Percentiles rank a stretch among this genome's conserved stretches.
phyloP scores from a whole-genome alignment of 2,797 vertebrate genomes.

The Chiloscyllium punctatum region DNA sequence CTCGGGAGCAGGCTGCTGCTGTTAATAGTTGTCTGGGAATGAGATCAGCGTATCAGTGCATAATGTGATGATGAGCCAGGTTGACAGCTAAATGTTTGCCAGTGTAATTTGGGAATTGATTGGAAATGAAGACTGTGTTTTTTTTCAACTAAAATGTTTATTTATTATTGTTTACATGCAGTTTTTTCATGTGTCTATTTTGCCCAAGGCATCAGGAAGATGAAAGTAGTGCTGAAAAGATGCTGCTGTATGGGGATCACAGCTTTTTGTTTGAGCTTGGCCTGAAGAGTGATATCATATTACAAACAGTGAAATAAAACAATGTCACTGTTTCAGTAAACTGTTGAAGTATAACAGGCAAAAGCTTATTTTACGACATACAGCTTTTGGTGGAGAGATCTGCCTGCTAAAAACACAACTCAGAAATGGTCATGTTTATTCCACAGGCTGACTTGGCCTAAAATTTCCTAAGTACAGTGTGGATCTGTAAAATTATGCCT shows the following conservation, averaged over 20 bases:
- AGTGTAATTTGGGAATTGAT: slow-evolving; percentile 25
- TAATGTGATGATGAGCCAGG: neutral
- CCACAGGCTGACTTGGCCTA: no score
- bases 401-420: neutral
- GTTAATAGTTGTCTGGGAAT: neutral
- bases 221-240: neutral
- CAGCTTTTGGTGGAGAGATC: no score
- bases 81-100: slow-evolving; percentile 20
- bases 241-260: neutral
- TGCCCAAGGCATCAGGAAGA: neutral
- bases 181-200: slow-evolving; percentile 2
- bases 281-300: neutral
- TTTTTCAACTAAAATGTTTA: slow-evolving; percentile 24
- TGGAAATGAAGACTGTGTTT: neutral
- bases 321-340: neutral
- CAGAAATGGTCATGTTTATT: neutral
- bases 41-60: neutral
- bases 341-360: neutral
- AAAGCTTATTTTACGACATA: neutral
- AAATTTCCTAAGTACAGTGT: neutral
- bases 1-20: neutral
- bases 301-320: neutral
- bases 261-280: slow-evolving; percentile 9
- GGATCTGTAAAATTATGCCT: neutral
- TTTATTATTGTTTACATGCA: slow-evolving; percentile 14